Conservation (phyloP, 2,797 vertebrate species). For the Cygnus olor region DNA sequence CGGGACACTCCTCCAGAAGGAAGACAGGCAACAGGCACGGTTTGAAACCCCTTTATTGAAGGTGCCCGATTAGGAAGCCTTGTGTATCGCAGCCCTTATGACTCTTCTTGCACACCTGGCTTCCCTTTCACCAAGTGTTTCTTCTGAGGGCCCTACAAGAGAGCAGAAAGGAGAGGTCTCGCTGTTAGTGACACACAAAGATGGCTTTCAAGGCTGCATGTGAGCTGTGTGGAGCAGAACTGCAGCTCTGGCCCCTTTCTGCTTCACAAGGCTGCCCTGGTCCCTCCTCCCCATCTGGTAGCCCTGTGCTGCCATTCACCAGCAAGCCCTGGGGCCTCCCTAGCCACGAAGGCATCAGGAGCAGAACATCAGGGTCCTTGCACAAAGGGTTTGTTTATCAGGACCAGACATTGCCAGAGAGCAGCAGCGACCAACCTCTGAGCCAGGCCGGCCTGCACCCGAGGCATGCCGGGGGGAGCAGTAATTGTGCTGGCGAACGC, state of each 20-base stretch:
- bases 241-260: background rate
- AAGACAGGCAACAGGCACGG: background rate
- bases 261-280: background rate
- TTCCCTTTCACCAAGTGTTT: constrained; percentile 84
- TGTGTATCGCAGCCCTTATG: background rate
- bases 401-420: background rate
- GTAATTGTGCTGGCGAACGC: background rate
- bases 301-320: background rate
- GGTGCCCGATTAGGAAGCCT: background rate
- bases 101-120: constrained; percentile 71
- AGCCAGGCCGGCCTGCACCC: background rate
- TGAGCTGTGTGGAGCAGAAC: background rate
- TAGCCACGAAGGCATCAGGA: background rate
- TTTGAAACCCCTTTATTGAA: constrained; percentile 42
- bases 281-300: background rate
- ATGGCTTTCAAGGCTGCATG: background rate
- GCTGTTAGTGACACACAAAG: background rate
- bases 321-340: background rate
- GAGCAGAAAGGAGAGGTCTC: background rate
- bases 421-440: rapidly evolving
- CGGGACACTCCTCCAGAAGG: background rate
- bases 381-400: background rate
- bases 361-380: background rate
- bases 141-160: constrained; percentile 89
- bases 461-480: background rate